Conservation (phyloP, 2,113 vertebrate genomes). For the Pangasianodon hypophthalmus region DNA sequence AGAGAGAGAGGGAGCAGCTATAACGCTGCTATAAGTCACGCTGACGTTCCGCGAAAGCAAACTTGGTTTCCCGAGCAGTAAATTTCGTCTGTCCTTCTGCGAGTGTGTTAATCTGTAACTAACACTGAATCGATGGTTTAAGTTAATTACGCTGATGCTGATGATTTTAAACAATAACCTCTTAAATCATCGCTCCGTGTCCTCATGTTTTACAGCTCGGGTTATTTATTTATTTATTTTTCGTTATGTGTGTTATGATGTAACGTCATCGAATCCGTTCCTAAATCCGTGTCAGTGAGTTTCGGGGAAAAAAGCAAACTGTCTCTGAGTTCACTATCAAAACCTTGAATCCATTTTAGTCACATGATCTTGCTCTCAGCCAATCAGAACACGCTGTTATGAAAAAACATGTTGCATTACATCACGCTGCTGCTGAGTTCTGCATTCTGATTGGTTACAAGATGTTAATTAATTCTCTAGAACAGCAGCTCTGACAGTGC, state of each 20-base stretch:
- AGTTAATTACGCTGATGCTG: neutral
- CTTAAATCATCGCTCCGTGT: neutral
- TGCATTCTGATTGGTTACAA: neutral
- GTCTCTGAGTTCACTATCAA: neutral
- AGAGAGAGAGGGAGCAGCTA: neutral
- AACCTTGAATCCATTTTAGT: neutral
- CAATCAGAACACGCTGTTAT: neutral
- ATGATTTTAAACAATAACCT: neutral
- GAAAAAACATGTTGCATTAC: neutral
- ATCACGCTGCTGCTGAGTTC: neutral
- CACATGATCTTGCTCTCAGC: neutral
- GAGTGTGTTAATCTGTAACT: neutral
- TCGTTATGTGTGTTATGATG: neutral
- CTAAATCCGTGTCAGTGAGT: no score
- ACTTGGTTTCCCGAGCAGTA: neutral
- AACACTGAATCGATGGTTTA: neutral
- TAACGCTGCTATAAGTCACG: slow-evolving; percentile 9
- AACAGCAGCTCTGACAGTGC: neutral
- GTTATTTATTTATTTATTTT: neutral
- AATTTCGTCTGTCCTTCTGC: neutral
- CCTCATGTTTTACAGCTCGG: neutral
- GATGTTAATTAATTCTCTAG: neutral
- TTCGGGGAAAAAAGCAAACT: no score
- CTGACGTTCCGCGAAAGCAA: slow-evolving; percentile 5
- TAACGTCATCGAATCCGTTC: neutral